phyloP scores from a whole-genome alignment of 2,113 vertebrate genomes.

The Myanophis thanlyinensis region DNA sequence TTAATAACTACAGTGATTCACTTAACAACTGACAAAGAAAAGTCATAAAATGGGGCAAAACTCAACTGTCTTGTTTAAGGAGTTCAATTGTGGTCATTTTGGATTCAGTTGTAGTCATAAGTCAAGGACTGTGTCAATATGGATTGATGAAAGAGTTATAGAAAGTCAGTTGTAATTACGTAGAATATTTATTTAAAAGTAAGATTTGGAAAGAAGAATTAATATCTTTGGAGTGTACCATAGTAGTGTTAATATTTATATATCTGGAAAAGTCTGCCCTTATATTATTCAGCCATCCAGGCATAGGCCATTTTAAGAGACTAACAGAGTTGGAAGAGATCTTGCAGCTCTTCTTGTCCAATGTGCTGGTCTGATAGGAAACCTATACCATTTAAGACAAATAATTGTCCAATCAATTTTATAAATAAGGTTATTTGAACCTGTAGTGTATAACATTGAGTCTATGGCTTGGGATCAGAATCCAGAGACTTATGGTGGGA shows the following conservation, averaged over 20 bases:
- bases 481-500: neutral
- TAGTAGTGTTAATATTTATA: neutral
- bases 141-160: neutral
- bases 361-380: neutral
- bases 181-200: neutral
- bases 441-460: neutral
- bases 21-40: neutral
- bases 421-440: neutral
- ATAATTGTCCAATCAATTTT: neutral
- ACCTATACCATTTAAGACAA: neutral
- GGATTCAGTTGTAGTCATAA: neutral
- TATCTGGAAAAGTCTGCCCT: neutral
- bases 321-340: neutral
- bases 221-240: neutral
- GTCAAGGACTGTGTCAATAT: neutral
- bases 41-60: neutral
- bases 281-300: neutral
- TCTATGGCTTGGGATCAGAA: neutral
- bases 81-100: no score
- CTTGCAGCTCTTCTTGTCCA: neutral
- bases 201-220: neutral
- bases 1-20: neutral
- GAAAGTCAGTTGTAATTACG: neutral
- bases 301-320: neutral
- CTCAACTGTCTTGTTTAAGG: neutral